Base-by-base conservation (phyloP, 2,797 vertebrate species). In the Myoxocephalus aenaeus region DNA sequence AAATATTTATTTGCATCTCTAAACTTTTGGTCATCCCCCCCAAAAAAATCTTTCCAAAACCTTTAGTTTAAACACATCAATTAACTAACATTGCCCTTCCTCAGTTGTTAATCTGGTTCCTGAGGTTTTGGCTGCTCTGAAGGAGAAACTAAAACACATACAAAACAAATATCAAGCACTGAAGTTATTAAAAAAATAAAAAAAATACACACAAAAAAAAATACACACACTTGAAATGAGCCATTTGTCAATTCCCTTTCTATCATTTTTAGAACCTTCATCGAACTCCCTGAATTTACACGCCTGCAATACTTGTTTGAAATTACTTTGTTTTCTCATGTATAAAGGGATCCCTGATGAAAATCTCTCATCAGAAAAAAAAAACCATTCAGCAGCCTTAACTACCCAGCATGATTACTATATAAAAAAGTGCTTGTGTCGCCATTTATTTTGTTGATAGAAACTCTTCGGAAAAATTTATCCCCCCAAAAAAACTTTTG, bases 361-460 rank as follows among this genome's bases (percentile, higher is more conserved):
- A 82, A 79, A 68, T 53, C 54, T 69, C 32, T 22, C 36, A 54
- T 48, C 27, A 70, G n/a, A 67, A 61, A 65, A 50, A 58, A 15
- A 17, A 40, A 36, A 42, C 50, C n/a, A 58, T 64, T 70, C 18
- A 65, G 73, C 36, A 40, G 70, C 18, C 48, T 68, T 70, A 51
- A 27, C 32, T 5, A 22, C 36, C 46, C 38, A 18, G 5, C 17
- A 3, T 71, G 66, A 85, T 73, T 61, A 75, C 64, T 65, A 61
- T 64, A 22, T 11, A 51, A 22, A 67, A 77, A 73, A 25, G 42
- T 36, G 42, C 64, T 82, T 6, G 56, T 65, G 14, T 79, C 2
- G n/a, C 11, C 56, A 40, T 74, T 90, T 82, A 81, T 71, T 74
- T 58, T 40, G 54, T 82, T 80, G 38, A 86, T 85, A 80, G 59